A percentile compares a stretch with the other conserved stretches of the same genome.
phyloP scores from a whole-genome alignment of 2,888 invertebrate species.

The Alloplasta piceator region DNA sequence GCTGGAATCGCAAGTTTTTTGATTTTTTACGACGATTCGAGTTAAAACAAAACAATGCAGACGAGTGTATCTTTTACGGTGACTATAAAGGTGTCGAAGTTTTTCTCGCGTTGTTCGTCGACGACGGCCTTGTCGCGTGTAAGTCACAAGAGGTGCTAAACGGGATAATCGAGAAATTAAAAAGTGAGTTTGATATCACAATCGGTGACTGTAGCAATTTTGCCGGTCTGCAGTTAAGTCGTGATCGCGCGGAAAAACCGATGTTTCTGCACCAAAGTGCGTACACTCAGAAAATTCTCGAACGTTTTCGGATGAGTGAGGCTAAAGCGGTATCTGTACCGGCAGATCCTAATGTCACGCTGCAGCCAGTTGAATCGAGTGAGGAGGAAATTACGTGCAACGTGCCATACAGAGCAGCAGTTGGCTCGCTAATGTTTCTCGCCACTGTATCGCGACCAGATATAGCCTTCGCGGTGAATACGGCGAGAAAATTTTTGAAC shows the following conservation, averaged over 20 bases:
- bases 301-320: slow-evolving; percentile 60
- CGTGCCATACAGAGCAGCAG: slow-evolving; percentile 55
- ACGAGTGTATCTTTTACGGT: slow-evolving; percentile 67
- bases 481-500: slow-evolving; percentile 53
- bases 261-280: slow-evolving; percentile 65
- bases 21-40: slow-evolving; percentile 47
- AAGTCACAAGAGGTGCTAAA: slow-evolving; percentile 12
- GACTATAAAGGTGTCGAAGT: not conserved
- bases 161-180: slow-evolving; percentile 1
- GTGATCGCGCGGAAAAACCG: slow-evolving; percentile 56
- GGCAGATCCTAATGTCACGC: slow-evolving; percentile 52
- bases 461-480: slow-evolving; percentile 53
- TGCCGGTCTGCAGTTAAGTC: slow-evolving; percentile 62
- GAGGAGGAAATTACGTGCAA: slow-evolving; percentile 31
- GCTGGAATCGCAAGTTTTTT: slow-evolving; percentile 67
- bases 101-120: slow-evolving; percentile 14
- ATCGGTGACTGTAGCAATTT: slow-evolving; percentile 50
- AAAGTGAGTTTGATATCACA: slow-evolving; percentile 61
- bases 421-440: slow-evolving; percentile 57
- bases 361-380: slow-evolving; percentile 26
- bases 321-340: slow-evolving; percentile 50
- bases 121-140: slow-evolving; percentile 26
- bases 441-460: too few relatives aligned
- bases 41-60: slow-evolving; percentile 56
- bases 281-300: slow-evolving; percentile 53